Conservation (phyloP, 2,888 invertebrate genomes). For the Nemurella pictetii region DNA sequence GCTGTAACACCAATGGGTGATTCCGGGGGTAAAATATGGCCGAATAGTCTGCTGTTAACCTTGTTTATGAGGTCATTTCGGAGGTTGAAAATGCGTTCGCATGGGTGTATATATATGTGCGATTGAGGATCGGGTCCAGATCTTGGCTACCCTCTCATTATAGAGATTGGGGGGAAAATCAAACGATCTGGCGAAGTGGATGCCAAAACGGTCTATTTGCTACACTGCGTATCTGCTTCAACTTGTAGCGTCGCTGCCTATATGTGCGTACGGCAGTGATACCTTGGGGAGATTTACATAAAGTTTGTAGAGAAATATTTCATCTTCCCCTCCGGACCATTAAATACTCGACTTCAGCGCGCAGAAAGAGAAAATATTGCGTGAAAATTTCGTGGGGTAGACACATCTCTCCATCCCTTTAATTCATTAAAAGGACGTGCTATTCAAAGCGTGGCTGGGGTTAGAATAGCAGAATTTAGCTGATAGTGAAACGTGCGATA, state of each 20-base stretch:
- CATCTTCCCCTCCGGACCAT: background rate
- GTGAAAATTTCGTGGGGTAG: background rate
- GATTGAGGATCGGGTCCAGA: background rate
- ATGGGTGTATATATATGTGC: background rate
- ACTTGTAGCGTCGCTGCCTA: background rate
- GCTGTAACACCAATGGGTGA: slow-evolving; percentile 8
- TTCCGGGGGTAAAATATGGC: slow-evolving; percentile 3
- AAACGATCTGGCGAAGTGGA: slow-evolving; percentile 20
- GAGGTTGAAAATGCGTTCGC: background rate
- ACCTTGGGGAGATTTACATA: slow-evolving; percentile 6
- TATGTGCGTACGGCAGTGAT: background rate
- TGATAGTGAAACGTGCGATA: background rate
- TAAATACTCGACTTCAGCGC: background rate
- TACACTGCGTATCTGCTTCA: too few relatives aligned
- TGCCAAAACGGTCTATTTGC: slow-evolving; percentile 20
- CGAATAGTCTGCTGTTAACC: background rate
- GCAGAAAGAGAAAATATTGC: background rate
- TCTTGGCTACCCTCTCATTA: background rate
- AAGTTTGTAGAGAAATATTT: background rate
- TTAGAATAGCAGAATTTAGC: background rate
- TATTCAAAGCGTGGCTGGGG: background rate
- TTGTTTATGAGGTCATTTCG: slow-evolving; percentile 27
- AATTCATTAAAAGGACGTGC: background rate
- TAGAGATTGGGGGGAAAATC: slow-evolving; percentile 20
- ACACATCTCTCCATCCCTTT: background rate